These are phyloP conservation scores for Drosophila parthenogenetica DNA, from an alignment of 2,888 invertebrate genomes.

Conservation along the genomic window DNA sequence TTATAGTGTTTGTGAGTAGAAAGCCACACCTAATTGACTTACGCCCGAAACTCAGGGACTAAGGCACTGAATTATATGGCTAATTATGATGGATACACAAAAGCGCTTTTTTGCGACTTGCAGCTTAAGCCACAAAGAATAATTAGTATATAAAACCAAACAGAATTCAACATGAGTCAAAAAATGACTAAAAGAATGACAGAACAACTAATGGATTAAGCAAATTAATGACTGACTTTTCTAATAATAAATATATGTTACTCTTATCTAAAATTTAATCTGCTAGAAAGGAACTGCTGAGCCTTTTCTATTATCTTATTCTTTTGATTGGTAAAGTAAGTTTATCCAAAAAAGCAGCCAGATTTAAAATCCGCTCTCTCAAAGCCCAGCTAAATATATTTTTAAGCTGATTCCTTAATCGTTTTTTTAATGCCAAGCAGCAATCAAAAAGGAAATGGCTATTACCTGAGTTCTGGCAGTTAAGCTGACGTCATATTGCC, in stretches of 20 bases:
- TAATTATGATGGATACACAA: conserved; percentile 22
- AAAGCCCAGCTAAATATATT: too few species aligned
- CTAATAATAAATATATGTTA: too few species aligned
- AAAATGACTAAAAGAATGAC: neutral
- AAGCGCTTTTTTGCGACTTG: conserved; percentile 14
- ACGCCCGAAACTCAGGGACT: conserved; percentile 7
- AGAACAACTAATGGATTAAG: neutral
- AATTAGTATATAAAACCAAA: conserved; percentile 8
- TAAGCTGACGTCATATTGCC: conserved; percentile 2
- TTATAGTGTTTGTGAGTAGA: too few species aligned
- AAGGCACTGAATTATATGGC: conserved; percentile 9
- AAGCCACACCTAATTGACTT: conserved; percentile 50
- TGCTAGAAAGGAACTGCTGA: too few species aligned
- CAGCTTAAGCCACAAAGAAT: neutral
- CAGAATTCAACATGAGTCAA: neutral
- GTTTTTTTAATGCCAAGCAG: too few species aligned
- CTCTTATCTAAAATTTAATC: too few species aligned
- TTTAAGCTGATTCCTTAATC: too few species aligned
- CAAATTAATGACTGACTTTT: too few species aligned
- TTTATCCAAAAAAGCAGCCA: too few species aligned
- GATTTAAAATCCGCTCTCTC: too few species aligned
- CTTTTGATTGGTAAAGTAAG: too few species aligned
- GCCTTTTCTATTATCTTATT: too few species aligned
- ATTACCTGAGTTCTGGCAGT: conserved; percentile 5
- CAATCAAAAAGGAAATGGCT: neutral